Base-by-base conservation (phyloP, 2,888 invertebrate genomes). In the Rotaria macrura region DNA sequence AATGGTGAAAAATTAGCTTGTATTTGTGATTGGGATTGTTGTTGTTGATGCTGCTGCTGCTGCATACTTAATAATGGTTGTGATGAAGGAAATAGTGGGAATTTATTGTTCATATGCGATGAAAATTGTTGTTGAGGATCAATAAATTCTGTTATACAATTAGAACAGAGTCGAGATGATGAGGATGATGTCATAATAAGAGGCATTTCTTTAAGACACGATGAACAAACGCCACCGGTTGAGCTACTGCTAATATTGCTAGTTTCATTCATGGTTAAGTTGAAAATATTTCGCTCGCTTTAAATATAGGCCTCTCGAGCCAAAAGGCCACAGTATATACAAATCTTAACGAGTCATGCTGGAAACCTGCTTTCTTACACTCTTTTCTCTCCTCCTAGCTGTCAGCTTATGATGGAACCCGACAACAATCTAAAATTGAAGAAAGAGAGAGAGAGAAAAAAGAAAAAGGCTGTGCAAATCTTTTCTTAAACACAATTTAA, bases 1-100 rank as follows among this genome's bases (percentile, higher is more conserved):
- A 85, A 54, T 25, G 83, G 83, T n/a, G 85, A 65, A 23, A 52
- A 84, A 57, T 84, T 49, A 49, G 83, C 49, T 47, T 83, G 47
- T 34, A 65, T 34, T 65, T 20, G 34, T 12, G 65, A 65, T 34
- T 65, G 65, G 17, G 65, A 34, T 17, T 65, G 65, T 20, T 65
- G 54, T 25, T 54, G 54, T 25, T 54, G 54, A 14, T 65, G 65
- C 34, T 65, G 65, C 4, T 65, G 65, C 34, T 65, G 65, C 17
- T 65, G 65, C 65, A 65, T 34, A 20, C 5, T 34, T 34, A 34
- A 29, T 38, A 65, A 65, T 7, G 65, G 65, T 65, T 65, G 65
- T 6, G 65, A 65, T 29, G 65, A 34, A 17, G 65, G 20, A 34
- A 43, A 79, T 25, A 79, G 43, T 43, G 79, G 79, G 9, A 43